These are phyloP conservation scores for Centropyge bicolor DNA, from an alignment of 2,797 vertebrate genomes.

Conservation along the genomic window DNA sequence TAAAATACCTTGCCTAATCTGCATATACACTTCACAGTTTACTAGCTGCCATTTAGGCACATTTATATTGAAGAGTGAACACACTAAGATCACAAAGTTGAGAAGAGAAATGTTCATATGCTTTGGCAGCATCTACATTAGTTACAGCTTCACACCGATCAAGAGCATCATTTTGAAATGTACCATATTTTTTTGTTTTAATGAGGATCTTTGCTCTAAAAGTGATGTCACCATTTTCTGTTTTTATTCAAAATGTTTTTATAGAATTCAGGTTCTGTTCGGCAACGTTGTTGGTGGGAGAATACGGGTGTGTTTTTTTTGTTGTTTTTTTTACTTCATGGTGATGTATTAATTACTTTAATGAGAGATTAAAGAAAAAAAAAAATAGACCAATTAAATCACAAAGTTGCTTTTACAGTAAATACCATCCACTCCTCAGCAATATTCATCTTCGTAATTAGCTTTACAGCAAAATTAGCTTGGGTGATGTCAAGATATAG, in stretches of 20 bases:
- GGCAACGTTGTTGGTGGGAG: background rate
- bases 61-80: background rate
- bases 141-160: background rate
- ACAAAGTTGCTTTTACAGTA: constrained; percentile 3
- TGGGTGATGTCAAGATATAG: constrained; percentile 38
- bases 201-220: background rate
- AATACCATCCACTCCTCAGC: background rate
- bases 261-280: constrained; percentile 1
- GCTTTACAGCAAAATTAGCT: constrained; percentile 43
- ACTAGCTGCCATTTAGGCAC: background rate
- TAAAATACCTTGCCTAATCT: background rate
- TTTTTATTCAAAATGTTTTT: background rate
- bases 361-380: constrained; percentile 1
- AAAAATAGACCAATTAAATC: background rate
- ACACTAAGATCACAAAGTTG: background rate
- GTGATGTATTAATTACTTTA: background rate
- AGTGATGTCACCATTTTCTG: background rate
- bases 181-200: background rate
- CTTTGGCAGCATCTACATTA: background rate
- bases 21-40: background rate
- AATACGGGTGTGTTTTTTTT: background rate
- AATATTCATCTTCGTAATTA: constrained; percentile 55
- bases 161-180: background rate
- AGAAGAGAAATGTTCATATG: background rate
- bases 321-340: too few species aligned